Conservation (phyloP, 1,140 invertebrate genomes). For the Sinella curviseta region DNA sequence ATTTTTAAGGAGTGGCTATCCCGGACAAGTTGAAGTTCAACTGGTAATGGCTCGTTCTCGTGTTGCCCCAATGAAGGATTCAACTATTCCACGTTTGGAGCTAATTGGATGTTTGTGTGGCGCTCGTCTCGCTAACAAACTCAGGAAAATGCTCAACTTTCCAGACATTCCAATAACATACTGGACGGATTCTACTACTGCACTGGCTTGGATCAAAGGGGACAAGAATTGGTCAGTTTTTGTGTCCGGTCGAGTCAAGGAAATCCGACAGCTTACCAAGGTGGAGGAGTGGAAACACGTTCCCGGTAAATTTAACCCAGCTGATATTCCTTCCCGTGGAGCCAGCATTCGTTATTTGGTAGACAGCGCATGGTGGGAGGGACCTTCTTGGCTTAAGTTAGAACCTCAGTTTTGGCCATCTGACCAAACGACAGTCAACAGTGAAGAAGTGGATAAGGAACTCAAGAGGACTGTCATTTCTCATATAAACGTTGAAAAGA, state of each 20-base stretch:
- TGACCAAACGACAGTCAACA: not conserved
- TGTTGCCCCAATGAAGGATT: not conserved
- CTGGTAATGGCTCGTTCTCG: not conserved
- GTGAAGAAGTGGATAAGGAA: not conserved
- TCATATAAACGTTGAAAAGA: not conserved
- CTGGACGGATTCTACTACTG: not conserved
- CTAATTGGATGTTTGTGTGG: not conserved
- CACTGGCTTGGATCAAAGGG: not conserved
- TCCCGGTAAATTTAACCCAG: not conserved
- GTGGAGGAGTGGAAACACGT: not conserved
- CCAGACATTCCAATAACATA: not conserved
- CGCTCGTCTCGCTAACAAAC: not conserved
- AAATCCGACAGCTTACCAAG: conserved; percentile 28
- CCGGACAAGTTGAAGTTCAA: not conserved
- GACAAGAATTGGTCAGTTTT: conserved; percentile 40
- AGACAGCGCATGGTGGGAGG: not conserved
- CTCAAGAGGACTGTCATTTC: not conserved
- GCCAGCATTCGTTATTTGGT: not conserved
- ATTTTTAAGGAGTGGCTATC: not conserved
- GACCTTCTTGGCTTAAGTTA: not conserved
- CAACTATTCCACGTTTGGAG: not conserved
- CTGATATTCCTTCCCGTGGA: not conserved
- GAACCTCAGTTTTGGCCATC: not conserved
- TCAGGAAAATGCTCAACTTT: not conserved
- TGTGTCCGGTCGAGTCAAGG: conserved; percentile 39